Percentiles rank a stretch among this genome's conserved stretches.
Conservation (phyloP, 2,113 vertebrate species). For the Tupaia tana region DNA sequence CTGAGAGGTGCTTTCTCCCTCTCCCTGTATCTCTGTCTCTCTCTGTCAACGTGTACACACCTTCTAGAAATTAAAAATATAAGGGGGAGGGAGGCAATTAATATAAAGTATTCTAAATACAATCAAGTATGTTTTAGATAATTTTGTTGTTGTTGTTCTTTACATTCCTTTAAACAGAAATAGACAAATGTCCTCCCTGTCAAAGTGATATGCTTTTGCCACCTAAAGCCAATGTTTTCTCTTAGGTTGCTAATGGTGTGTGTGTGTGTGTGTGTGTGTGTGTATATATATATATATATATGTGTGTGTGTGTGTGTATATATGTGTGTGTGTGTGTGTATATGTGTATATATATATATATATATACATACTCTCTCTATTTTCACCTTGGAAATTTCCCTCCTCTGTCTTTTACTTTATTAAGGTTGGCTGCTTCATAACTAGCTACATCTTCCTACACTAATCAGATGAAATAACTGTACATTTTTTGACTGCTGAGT, state of each 20-base stretch:
- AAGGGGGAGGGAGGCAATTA: not conserved
- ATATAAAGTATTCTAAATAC: not conserved
- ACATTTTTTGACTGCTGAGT: not conserved
- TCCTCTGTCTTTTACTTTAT: not conserved
- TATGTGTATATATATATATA: no score
- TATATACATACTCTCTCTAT: not conserved
- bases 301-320: no score
- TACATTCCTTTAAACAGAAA: not conserved
- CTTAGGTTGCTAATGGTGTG: not conserved
- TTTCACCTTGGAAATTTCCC: not conserved
- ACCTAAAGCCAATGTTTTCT: not conserved
- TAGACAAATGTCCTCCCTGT: not conserved
- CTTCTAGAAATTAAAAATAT: no score
- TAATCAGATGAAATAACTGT: not conserved
- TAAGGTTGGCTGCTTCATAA: not conserved
- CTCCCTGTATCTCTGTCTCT: no score
- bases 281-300: no score
- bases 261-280: no score
- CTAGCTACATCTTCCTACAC: not conserved
- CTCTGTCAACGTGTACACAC: no score
- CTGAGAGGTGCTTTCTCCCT: no score
- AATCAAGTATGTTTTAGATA: not conserved
- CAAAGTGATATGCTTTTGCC: not conserved
- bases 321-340: no score
- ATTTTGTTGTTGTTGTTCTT: not conserved